These are phyloP conservation scores for Helostoma temminkii DNA, from an alignment of 2,797 vertebrate genomes.

Conservation along the genomic window DNA sequence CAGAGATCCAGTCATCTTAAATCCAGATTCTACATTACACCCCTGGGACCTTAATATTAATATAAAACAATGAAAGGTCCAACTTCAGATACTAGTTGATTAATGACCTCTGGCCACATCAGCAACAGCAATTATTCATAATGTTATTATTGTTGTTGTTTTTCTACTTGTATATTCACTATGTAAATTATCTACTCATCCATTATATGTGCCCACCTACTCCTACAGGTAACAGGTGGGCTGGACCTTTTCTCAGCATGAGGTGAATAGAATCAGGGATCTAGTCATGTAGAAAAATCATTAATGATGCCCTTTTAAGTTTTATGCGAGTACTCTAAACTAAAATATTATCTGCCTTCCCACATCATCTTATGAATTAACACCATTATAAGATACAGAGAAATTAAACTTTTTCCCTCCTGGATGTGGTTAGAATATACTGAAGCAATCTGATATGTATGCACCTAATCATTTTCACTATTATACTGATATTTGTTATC, in stretches of 20 bases:
- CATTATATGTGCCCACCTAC: neutral
- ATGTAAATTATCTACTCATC: neutral
- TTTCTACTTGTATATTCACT: too few species aligned
- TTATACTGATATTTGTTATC: slow-evolving; percentile 17
- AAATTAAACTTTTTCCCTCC: slow-evolving; percentile 27
- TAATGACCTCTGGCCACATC: too few species aligned
- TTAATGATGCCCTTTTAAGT: slow-evolving; percentile 16
- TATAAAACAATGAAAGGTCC: too few species aligned
- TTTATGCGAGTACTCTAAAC: slow-evolving; percentile 35
- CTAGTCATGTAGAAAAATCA: slow-evolving; percentile 6
- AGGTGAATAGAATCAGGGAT: neutral
- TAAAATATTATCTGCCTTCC: slow-evolving; percentile 38
- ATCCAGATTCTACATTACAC: too few species aligned
- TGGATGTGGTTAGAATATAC: slow-evolving; percentile 30
- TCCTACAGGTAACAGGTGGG: neutral
- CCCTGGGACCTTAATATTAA: too few species aligned
- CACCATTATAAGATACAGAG: slow-evolving; percentile 17
- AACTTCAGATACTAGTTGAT: too few species aligned
- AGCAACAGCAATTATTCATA: too few species aligned
- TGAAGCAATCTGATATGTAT: slow-evolving; percentile 20
- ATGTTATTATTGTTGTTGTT: too few species aligned
- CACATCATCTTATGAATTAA: slow-evolving; percentile 37
- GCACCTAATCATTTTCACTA: slow-evolving; percentile 9
- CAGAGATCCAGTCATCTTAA: too few species aligned
- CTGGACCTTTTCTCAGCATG: slow-evolving; percentile 11